Conservation (phyloP, 2,888 invertebrate species). For the Synanthedon vespiformis region DNA sequence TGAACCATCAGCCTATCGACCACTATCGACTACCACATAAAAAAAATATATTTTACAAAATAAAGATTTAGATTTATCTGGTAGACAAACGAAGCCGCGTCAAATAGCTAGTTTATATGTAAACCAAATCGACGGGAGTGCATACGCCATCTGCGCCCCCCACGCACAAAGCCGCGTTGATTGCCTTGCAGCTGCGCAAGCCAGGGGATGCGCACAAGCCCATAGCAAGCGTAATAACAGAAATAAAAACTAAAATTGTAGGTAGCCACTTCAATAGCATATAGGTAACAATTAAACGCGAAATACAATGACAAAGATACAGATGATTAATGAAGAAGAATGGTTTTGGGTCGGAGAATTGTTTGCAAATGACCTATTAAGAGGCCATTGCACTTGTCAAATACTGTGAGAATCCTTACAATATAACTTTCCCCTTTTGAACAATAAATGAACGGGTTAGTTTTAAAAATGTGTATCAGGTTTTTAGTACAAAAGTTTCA, state of each 20-base stretch:
- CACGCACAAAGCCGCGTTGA: constrained; percentile 54
- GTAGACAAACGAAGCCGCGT: constrained; percentile 9
- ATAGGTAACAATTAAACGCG: too few relatives aligned
- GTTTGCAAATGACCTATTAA: constrained; percentile 25
- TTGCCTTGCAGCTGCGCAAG: constrained; percentile 51
- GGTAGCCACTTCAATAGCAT: too few relatives aligned
- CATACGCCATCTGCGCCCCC: constrained; percentile 61
- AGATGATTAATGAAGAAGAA: constrained; percentile 3
- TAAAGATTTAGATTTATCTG: too few relatives aligned
- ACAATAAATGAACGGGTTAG: constrained; percentile 15
- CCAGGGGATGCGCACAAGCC: constrained; percentile 27
- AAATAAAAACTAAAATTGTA: too few relatives aligned
- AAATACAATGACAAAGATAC: constrained; percentile 1
- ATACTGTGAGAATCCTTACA: constrained; percentile 18
- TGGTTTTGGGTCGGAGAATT: constrained; percentile 3
- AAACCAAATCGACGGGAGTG: constrained; percentile 24
- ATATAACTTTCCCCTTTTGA: constrained; percentile 18
- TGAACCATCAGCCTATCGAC: too few relatives aligned
- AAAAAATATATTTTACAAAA: too few relatives aligned
- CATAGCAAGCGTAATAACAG: background rate
- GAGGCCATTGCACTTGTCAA: constrained; percentile 31
- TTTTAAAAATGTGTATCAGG: constrained; percentile 15
- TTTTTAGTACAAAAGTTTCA: constrained; percentile 2
- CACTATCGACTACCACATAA: too few relatives aligned
- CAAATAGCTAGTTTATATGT: constrained; percentile 20